A percentile compares a stretch with the other conserved stretches of the same genome.
These are phyloP conservation scores for Geococcyx californianus DNA, from an alignment of 2,113 vertebrate species.

Conservation along the genomic window DNA sequence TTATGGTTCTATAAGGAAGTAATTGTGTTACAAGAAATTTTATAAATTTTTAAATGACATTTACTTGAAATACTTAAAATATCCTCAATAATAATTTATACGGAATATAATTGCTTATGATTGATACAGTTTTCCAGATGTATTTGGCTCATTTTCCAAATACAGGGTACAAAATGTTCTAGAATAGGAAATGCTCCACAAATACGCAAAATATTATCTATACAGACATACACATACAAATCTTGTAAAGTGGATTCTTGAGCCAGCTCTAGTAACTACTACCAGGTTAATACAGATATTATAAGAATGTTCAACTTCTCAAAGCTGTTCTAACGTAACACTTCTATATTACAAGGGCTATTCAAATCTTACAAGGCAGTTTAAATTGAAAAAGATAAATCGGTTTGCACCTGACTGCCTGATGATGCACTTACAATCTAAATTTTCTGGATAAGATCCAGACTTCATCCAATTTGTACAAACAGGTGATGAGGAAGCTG, in stretches of 20 bases:
- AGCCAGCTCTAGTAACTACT: neutral
- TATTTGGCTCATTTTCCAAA: neutral
- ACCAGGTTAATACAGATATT: neutral
- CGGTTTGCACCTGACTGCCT: neutral
- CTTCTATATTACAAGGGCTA: neutral
- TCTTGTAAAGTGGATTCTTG: neutral
- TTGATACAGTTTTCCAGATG: neutral
- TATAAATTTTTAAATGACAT: neutral
- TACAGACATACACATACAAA: neutral
- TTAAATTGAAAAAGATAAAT: neutral
- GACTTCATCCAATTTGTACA: neutral
- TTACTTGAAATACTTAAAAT: neutral
- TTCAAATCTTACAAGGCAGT: neutral
- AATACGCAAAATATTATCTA: neutral
- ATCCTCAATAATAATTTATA: neutral
- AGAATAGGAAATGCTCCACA: neutral
- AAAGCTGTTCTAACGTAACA: neutral
- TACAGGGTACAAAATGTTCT: neutral
- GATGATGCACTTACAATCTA: neutral
- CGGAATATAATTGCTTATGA: neutral
- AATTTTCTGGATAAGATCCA: neutral
- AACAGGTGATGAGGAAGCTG: neutral
- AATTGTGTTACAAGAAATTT: neutral
- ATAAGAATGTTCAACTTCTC: neutral
- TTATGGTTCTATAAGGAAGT: constrained; percentile 26